Evolutionary conservation across 2,113 vertebrate genomes (phyloP).

Genomic region (Tragelaphus buxtoni): DNA sequence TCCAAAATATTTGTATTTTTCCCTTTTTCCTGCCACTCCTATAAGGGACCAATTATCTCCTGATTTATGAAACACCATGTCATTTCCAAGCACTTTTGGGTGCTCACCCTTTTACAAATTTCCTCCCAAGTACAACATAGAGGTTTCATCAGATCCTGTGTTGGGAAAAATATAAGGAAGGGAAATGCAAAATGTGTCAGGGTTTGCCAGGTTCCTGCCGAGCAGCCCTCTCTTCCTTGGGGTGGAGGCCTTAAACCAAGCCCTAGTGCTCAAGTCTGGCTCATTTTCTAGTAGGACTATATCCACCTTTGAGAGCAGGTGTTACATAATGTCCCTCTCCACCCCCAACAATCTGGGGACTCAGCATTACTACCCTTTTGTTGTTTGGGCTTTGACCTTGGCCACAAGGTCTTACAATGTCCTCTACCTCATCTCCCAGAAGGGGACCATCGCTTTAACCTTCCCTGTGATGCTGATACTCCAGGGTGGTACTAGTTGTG

Average conservation of each 20-base stretch:
- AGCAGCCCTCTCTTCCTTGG: neutral
- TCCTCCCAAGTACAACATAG: neutral
- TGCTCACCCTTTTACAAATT: neutral
- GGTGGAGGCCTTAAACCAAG: neutral
- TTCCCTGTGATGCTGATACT: neutral
- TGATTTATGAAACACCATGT: neutral
- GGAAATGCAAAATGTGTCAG: neutral
- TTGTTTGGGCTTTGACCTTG: neutral
- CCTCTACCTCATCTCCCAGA: neutral
- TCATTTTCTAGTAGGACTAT: neutral
- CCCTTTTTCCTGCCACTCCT: neutral
- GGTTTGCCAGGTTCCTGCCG: constrained; percentile 21
- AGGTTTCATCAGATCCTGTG: neutral
- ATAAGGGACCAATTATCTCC: neutral
- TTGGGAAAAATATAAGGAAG: neutral
- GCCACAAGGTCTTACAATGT: neutral
- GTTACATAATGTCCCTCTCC: neutral
- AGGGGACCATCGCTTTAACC: neutral
- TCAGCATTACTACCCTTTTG: neutral
- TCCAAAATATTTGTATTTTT: constrained; percentile 1
- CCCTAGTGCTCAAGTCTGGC: neutral
- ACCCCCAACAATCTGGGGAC: neutral
- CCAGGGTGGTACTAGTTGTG: neutral
- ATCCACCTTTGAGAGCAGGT: neutral
- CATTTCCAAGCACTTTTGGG: neutral